Percentiles rank a stretch among this genome's conserved stretches.
These are phyloP conservation scores for Orchesella flavescens DNA, from an alignment of 2,888 invertebrate genomes.

Conservation along the genomic window DNA sequence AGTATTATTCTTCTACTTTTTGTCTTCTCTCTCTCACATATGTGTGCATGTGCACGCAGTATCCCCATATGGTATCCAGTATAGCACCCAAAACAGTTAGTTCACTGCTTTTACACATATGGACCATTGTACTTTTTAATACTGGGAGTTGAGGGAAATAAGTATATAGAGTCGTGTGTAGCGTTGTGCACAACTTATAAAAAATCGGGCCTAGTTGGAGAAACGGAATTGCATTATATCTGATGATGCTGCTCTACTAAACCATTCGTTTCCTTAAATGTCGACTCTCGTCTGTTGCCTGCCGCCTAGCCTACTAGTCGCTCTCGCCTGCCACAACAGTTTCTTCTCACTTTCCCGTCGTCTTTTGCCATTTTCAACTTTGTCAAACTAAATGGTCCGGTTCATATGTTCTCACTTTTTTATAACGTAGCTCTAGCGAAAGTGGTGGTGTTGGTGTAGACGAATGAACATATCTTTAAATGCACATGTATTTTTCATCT, in stretches of 20 bases:
- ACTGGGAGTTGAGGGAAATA: neutral
- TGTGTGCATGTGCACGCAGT: no score
- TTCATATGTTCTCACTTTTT: constrained; percentile 61
- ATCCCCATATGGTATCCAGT: no score
- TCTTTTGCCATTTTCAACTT: constrained; percentile 53
- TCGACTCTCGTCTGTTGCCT: neutral
- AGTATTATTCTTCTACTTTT: no score
- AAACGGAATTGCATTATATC: constrained; percentile 32
- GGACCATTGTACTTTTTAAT: neutral
- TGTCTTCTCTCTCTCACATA: no score
- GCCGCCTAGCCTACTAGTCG: constrained; percentile 4
- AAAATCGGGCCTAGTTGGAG: constrained; percentile 1
- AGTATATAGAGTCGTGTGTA: neutral
- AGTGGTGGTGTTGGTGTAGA: no score
- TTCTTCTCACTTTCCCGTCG: neutral
- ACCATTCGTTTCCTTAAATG: constrained; percentile 32
- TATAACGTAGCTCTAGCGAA: neutral
- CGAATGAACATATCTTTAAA: no score
- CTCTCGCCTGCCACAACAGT: constrained; percentile 10
- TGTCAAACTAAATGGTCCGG: constrained; percentile 56
- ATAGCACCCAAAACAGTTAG: no score
- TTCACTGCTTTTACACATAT: neutral
- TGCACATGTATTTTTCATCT: neutral
- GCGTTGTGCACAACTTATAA: neutral
- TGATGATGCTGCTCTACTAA: constrained; percentile 1